These are phyloP conservation scores for Rambutsinella grinnellia DNA, from an alignment of 2,888 invertebrate genomes.

Conservation along the genomic window DNA sequence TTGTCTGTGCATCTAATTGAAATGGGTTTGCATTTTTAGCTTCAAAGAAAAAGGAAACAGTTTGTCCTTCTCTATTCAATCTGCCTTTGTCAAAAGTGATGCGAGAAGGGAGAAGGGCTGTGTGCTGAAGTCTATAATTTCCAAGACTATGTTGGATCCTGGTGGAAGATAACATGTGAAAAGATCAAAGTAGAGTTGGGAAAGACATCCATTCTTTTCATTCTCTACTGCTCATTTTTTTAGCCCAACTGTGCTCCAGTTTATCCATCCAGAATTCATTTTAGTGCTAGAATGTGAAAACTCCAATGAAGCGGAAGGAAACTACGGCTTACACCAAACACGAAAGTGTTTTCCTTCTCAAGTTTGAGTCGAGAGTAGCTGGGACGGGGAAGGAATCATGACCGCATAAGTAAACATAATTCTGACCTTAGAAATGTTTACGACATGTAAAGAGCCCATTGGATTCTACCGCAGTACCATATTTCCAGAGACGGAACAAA, in stretches of 20 bases:
- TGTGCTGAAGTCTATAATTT: neutral
- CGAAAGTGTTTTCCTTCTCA: neutral
- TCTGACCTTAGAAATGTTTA: too few species aligned
- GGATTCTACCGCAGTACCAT: neutral
- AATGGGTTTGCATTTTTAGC: too few species aligned
- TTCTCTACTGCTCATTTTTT: slow-evolving; percentile 13
- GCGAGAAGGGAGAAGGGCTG: neutral
- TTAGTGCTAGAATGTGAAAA: neutral
- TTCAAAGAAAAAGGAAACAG: too few species aligned
- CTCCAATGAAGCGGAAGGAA: slow-evolving; percentile 12
- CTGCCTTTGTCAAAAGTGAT: neutral
- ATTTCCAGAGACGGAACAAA: neutral
- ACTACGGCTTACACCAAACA: neutral
- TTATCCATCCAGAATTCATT: neutral
- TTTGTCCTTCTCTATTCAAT: neutral
- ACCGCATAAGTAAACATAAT: neutral
- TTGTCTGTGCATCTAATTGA: too few species aligned
- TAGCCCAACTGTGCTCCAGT: too few species aligned
- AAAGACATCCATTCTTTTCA: neutral
- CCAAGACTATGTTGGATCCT: neutral
- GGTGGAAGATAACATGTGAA: neutral
- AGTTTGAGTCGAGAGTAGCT: neutral
- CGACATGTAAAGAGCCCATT: neutral
- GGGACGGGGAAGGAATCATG: neutral
- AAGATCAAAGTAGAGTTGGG: neutral